phyloP scores from a whole-genome alignment of 2,797 vertebrate genomes.

The Pyrocephalus nanus region DNA sequence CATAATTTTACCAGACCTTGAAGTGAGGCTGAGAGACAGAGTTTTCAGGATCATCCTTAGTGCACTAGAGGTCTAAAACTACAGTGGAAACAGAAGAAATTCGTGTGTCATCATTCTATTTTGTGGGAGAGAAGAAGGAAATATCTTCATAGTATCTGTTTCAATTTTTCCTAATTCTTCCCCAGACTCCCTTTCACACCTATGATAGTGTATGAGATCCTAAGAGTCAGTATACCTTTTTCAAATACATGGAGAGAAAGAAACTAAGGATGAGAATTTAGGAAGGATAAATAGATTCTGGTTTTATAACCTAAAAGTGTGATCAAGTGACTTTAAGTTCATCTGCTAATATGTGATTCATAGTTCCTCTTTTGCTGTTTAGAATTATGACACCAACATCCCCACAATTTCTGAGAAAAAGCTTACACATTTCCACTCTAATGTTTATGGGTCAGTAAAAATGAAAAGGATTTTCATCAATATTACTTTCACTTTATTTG shows the following conservation, averaged over 20 bases:
- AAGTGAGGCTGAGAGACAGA: not conserved
- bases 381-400: not conserved
- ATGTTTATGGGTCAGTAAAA: constrained; percentile 67
- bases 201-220: not conserved
- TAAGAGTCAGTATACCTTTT: not conserved
- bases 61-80: not conserved
- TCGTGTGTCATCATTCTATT: not conserved
- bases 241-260: not conserved
- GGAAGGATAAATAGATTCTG: not conserved
- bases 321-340: not conserved
- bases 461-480: constrained; percentile 55
- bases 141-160: not conserved
- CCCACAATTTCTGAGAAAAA: constrained; percentile 1
- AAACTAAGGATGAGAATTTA: not conserved
- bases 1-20: not conserved
- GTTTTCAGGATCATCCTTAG: not conserved
- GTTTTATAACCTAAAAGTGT: constrained; percentile 11
- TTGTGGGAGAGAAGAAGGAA: not conserved
- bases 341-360: not conserved
- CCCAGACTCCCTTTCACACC: not conserved
- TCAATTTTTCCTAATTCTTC: not conserved
- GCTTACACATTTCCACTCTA: constrained; percentile 11
- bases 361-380: constrained; percentile 14
- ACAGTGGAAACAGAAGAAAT: not conserved
- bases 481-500: constrained; percentile 67